A percentile compares a stretch with the other conserved stretches of the same genome.
phyloP scores from a whole-genome alignment of 1,140 invertebrate species.

The Plutomurus gul region DNA sequence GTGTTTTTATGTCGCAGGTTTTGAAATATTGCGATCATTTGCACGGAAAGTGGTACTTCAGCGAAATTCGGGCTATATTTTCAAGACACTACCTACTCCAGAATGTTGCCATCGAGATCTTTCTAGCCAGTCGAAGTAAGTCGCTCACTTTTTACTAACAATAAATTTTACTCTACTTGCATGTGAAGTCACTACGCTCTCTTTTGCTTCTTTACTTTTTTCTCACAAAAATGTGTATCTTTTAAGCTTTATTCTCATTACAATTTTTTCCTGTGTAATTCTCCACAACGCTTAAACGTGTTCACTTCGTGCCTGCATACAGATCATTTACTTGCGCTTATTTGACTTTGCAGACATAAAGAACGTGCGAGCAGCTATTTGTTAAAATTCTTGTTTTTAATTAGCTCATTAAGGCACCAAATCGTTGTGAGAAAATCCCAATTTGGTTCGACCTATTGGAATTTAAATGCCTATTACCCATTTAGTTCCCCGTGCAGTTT shows the following conservation, averaged over 20 bases:
- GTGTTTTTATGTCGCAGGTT: conserved; percentile 67
- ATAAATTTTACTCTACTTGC: neutral
- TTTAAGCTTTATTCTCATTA: no score
- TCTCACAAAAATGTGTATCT: no score
- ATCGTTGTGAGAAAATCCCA: neutral
- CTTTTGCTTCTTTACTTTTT: no score
- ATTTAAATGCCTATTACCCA: neutral
- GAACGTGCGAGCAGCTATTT: neutral
- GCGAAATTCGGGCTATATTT: conserved; percentile 97
- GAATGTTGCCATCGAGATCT: conserved; percentile 97
- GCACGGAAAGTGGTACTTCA: conserved; percentile 99
- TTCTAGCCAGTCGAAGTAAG: conserved; percentile 96
- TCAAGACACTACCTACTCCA: conserved; percentile 93
- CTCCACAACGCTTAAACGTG: neutral
- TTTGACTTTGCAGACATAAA: neutral
- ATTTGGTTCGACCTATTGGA: neutral
- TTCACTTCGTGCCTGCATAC: neutral
- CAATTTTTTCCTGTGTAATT: neutral
- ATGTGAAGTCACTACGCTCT: no score
- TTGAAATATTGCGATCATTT: conserved; percentile 96
- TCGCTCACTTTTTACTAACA: conserved; percentile 55
- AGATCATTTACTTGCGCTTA: neutral
- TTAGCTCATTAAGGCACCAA: conserved; percentile 16
- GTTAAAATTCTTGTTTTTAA: conserved; percentile 19
- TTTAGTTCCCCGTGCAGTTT: no score